Evolutionary conservation across 2,888 invertebrate species (phyloP).

Genomic region (Orthosia incerta): DNA sequence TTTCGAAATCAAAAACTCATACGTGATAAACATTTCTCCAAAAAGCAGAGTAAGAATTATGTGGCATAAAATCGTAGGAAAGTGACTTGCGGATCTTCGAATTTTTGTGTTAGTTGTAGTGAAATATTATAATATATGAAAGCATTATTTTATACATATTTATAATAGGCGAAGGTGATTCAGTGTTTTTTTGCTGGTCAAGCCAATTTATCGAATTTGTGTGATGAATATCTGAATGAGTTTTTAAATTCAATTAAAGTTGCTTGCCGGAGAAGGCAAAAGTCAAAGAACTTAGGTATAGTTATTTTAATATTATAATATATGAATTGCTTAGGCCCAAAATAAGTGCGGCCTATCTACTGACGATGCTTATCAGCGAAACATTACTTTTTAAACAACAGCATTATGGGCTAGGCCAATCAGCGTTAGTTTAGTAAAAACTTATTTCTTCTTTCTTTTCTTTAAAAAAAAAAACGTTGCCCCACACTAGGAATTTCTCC

Average conservation of each 20-base stretch:
- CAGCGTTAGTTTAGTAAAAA: too few relatives aligned
- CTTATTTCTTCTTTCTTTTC: too few relatives aligned
- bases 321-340: too few relatives aligned
- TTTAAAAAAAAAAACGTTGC: too few relatives aligned
- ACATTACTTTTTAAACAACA: too few relatives aligned
- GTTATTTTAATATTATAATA: too few relatives aligned
- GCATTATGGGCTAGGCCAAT: too few relatives aligned
- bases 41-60: background rate
- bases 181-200: background rate
- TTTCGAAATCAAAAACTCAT: background rate
- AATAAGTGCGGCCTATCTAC: too few relatives aligned
- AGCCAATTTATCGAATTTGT: background rate
- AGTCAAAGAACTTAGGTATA: too few relatives aligned
- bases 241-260: background rate
- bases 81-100: background rate
- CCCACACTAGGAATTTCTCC: too few relatives aligned
- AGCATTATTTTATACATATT: constrained; percentile 7
- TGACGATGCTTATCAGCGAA: too few relatives aligned
- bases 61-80: background rate
- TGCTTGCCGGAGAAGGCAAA: too few relatives aligned
- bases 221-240: background rate
- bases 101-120: background rate
- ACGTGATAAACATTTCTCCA: background rate
- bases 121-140: background rate
- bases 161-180: constrained; percentile 6